Evolutionary conservation across 2,888 invertebrate genomes (phyloP).

Genomic region (Drosophila suboccidentalis): DNA sequence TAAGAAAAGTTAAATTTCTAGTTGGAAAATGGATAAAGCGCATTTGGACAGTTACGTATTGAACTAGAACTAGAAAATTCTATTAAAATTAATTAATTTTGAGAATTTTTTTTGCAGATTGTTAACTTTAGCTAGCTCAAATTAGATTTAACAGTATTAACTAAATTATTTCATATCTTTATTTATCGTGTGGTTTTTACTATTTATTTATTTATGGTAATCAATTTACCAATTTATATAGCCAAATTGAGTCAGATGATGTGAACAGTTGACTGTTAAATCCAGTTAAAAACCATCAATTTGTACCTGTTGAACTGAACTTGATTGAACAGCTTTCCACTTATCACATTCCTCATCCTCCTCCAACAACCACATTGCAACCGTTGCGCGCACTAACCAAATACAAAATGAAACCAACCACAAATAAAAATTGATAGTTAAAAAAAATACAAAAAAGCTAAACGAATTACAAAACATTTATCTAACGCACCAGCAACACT

Average conservation of each 20-base stretch:
- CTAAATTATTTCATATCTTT: no score
- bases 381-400: constrained; percentile 42
- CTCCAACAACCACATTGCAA: constrained; percentile 19
- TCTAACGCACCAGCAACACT: constrained; percentile 71
- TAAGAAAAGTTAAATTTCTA: no score
- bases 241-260: neutral
- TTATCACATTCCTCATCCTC: constrained; percentile 1
- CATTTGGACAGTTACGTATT: neutral
- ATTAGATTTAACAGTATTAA: no score
- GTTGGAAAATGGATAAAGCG: no score
- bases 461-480: constrained; percentile 81
- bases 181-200: no score
- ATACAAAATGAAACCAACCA: constrained; percentile 7
- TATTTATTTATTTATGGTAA: neutral
- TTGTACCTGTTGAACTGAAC: neutral
- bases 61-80: neutral
- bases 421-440: neutral
- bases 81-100: no score
- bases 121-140: no score
- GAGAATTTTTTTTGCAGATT: no score
- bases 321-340: constrained; percentile 11
- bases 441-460: constrained; percentile 33
- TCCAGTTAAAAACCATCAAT: neutral
- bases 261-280: neutral
- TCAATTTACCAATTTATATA: neutral